Base-by-base conservation (phyloP, 1,140 invertebrate genomes). In the Euwallacea similis region DNA sequence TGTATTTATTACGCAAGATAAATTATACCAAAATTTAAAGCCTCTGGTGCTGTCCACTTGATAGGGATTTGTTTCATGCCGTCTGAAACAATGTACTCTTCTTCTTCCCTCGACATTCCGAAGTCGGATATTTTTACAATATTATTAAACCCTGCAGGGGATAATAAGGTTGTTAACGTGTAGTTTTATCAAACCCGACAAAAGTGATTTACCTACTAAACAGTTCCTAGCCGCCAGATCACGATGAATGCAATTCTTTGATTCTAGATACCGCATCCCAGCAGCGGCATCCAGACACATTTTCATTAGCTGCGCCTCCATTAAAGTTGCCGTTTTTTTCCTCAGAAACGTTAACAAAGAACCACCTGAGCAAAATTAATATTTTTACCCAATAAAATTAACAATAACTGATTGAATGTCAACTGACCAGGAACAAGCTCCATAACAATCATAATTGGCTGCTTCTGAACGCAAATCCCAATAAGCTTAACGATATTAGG, bases 401-500 rank as follows among this genome's bases (percentile, higher is more conserved):
- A 42, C 13, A 11, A 50, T 50, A 1, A 50, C 6, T 50, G 1
- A 10, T 13, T 11, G 9, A 33, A 2, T 33, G 21, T 33, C 21
- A 21, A 71, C 76, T 80, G 82, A 94, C 94, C 94, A 75, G 92
- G 88, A n/a, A 98, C 95, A 65, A 97, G 85, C 84, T 99, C 97
- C 96, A 99, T 98, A 16, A 98, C 94, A 78, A 99, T 98, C 96
- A 98, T 98, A 60, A 99, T 97, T 0, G 97, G 97, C 78, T 98
- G 96, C 79, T 98, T 96, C 80, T 98, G 95, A 58, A 98, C 96
- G 77, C 96, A 97, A 76, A 99, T 98, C 16, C 97, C 97, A 75
- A 98, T 97, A n/a, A 98, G 88, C 77, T 94, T 91, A 7, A 97
- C 95, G 76, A 97, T 94, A 82, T 98, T 98, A 0, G 94, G 94